These are phyloP conservation scores for Pantherophis vulpinus DNA, from an alignment of 2,797 vertebrate species.

Conservation along the genomic window DNA sequence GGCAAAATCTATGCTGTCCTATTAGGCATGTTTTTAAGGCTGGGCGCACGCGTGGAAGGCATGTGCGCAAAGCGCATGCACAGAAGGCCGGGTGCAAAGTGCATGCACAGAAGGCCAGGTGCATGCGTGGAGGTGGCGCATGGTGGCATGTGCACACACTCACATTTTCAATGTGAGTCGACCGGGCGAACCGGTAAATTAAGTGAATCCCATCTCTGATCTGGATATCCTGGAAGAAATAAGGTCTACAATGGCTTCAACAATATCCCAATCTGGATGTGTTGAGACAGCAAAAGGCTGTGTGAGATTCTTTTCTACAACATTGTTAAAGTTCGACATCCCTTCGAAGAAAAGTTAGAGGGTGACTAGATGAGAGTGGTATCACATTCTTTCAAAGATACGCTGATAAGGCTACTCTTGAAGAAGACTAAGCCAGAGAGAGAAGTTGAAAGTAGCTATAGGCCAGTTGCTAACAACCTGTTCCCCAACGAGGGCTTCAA, in stretches of 20 bases:
- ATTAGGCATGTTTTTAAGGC: too few species aligned
- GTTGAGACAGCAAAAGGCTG: background rate
- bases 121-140: too few species aligned
- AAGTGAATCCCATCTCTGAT: too few species aligned
- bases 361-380: background rate
- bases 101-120: too few species aligned
- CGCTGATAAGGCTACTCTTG: background rate
- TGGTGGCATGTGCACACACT: too few species aligned
- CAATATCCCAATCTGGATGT: background rate
- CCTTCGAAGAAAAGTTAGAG: background rate
- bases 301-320: background rate
- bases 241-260: background rate
- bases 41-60: too few species aligned
- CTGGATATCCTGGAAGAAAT: background rate
- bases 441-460: background rate
- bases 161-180: too few species aligned
- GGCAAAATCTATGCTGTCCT: too few species aligned
- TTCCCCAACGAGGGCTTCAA: background rate
- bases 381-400: background rate
- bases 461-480: background rate
- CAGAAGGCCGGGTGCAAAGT: too few species aligned
- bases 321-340: background rate
- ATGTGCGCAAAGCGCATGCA: too few species aligned
- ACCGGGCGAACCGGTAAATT: too few species aligned
- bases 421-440: background rate